Base-by-base conservation (phyloP, 2,113 vertebrate genomes). In the Hyla sarda region DNA sequence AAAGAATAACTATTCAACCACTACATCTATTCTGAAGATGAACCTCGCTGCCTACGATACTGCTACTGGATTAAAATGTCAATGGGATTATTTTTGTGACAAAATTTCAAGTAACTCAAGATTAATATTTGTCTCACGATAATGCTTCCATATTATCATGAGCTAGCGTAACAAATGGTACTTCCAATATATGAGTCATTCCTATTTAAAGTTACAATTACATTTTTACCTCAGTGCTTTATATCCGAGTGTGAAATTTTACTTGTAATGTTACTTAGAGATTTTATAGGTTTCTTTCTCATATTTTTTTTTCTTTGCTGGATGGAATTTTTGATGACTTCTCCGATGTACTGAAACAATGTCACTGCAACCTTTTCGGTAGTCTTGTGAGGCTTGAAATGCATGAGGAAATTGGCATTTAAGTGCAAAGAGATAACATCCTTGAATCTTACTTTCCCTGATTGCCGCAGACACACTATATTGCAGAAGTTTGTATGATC, bases 291-390 rank as follows among this genome's bases (percentile, higher is more conserved):
- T 79, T 21, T 54, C 25, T 41, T 80, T 28, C 5, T 45, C 41
- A 21, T 48, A 19, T 67, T 50, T 48, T 25, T 34, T 34, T 82
- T 23, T 47, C 25, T 23, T 34, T 71, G 25, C 60, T 82, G 80
- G 45, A 71, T 69, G 80, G 62, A 82, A 82, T 82, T 50, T 82
- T 16, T 69, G 23, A 82, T 69, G 62, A 72, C 65, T 83, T 72
- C 48, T 73, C 23, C 52, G 67, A 37, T 34, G 50, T 56, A 58
- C 19, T 73, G 48, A 83, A 85, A 50, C 74, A 69, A 71, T 85
- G 84, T 85, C 84, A 85, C 58, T 69, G 73, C 83, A 84, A 77
- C 83, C 83, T 77, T 84, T 84, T n/a, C 56, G 77, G 73, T 48
- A 84, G 28, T 76, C 41, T 77, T 84, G 52, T 62, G 28, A 48